These are phyloP conservation scores for Micromussa lordhowensis DNA, from an alignment of 92 coral and sea anemone species.

Conservation along the genomic window DNA sequence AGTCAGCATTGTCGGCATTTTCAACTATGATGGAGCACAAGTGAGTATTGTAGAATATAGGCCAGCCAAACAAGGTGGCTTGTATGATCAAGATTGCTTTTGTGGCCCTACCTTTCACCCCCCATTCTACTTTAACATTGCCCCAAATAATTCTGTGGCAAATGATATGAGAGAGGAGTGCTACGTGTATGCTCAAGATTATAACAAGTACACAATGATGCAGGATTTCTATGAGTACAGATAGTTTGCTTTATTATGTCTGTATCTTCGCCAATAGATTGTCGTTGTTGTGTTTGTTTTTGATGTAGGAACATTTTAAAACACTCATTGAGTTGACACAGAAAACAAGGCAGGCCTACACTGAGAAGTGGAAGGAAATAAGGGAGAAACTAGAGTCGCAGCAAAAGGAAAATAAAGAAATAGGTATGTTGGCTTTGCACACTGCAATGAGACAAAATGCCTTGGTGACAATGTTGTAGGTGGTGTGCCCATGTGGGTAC, in stretches of 20 bases:
- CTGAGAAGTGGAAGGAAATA: constrained; percentile 71
- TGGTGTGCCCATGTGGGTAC: neutral
- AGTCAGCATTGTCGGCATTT: constrained; percentile 93
- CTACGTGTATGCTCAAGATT: too few species aligned
- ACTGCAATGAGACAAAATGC: neutral
- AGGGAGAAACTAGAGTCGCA: constrained; percentile 46
- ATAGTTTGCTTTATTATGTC: neutral
- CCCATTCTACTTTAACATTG: neutral
- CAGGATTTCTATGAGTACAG: neutral
- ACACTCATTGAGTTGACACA: constrained; percentile 86
- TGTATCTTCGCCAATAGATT: neutral
- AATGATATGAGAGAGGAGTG: too few species aligned
- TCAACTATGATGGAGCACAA: constrained; percentile 98
- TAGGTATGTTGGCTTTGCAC: constrained; percentile 6
- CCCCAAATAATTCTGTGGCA: too few species aligned
- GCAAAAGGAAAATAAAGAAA: constrained; percentile 12
- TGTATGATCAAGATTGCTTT: neutral
- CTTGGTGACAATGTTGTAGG: too few species aligned
- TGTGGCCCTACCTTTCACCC: neutral
- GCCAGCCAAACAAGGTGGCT: neutral
- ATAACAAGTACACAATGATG: too few species aligned
- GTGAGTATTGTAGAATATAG: constrained; percentile 37
- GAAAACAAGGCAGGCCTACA: constrained; percentile 75
- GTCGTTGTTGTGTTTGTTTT: neutral
- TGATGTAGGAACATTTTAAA: constrained; percentile 79